Evolutionary conservation across 2,113 vertebrate species (phyloP).

Genomic region (Limanda limanda): DNA sequence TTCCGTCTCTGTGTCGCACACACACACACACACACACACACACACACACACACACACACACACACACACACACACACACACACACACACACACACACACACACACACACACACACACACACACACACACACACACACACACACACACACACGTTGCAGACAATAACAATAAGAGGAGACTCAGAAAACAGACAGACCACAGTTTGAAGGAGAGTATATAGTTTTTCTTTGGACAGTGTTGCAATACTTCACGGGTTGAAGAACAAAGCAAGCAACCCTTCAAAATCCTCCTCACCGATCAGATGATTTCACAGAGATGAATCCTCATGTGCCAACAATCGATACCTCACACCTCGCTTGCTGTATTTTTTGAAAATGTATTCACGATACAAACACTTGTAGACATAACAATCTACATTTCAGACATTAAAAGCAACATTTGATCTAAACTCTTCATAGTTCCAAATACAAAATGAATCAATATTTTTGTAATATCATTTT

Average conservation of each 20-base stretch:
- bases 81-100: no score
- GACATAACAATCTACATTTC: slow-evolving; percentile 56
- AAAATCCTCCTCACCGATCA: slow-evolving; percentile 12
- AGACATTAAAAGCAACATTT: slow-evolving; percentile 52
- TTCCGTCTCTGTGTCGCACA: no score
- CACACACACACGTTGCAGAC: background rate
- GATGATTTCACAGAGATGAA: slow-evolving; percentile 32
- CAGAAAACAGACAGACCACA: slow-evolving; percentile 37
- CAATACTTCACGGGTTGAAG: slow-evolving; percentile 28
- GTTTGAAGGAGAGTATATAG: slow-evolving; percentile 49
- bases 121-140: background rate
- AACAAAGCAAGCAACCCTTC: slow-evolving; percentile 42
- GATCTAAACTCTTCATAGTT: slow-evolving; percentile 26
- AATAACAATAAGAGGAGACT: slow-evolving; percentile 14
- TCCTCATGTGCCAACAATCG: slow-evolving; percentile 28
- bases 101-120: no score
- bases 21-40: no score
- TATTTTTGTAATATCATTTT: slow-evolving; percentile 40
- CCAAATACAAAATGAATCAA: slow-evolving; percentile 42
- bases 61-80: no score
- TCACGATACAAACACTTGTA: slow-evolving; percentile 51
- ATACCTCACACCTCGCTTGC: slow-evolving; percentile 27
- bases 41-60: no score
- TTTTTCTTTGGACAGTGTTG: slow-evolving; percentile 58
- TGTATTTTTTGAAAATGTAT: slow-evolving; percentile 22